phyloP scores from a whole-genome alignment of 2,113 vertebrate species.

The Semicossyphus pulcher region DNA sequence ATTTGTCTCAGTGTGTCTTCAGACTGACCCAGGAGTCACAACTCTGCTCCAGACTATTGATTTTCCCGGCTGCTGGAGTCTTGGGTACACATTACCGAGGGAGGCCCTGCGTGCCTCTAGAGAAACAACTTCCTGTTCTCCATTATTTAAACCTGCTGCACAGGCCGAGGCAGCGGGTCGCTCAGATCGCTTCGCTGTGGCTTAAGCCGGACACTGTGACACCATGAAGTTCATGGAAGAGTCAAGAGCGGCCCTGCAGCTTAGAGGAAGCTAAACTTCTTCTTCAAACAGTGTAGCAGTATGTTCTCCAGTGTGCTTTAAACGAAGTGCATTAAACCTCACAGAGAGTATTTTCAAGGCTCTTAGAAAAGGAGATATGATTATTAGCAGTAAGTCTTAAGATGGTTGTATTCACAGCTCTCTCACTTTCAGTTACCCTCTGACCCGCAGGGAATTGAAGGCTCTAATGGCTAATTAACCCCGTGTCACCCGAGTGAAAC shows the following conservation, averaged over 20 bases:
- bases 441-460: conserved; percentile 55
- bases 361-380: conserved; percentile 3
- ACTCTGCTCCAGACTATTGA: conserved; percentile 62
- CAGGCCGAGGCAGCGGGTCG: conserved; percentile 45
- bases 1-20: conserved; percentile 26
- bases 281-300: neutral
- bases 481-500: conserved; percentile 52
- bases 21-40: conserved; percentile 43
- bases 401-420: conserved; percentile 47
- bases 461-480: conserved; percentile 78
- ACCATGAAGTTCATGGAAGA: conserved; percentile 35
- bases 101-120: conserved; percentile 21
- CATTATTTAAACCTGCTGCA: conserved; percentile 68
- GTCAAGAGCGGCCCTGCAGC: conserved; percentile 22
- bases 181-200: conserved; percentile 32
- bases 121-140: conserved; percentile 39
- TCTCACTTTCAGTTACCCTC: conserved; percentile 47
- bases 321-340: neutral
- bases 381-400: conserved; percentile 37
- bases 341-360: neutral
- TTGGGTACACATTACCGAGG: conserved; percentile 31
- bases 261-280: conserved; percentile 6
- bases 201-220: neutral
- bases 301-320: conserved; percentile 14
- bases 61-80: conserved; percentile 55